phyloP scores from a whole-genome alignment of 2,113 vertebrate genomes.

The Amblyopsis rosae region DNA sequence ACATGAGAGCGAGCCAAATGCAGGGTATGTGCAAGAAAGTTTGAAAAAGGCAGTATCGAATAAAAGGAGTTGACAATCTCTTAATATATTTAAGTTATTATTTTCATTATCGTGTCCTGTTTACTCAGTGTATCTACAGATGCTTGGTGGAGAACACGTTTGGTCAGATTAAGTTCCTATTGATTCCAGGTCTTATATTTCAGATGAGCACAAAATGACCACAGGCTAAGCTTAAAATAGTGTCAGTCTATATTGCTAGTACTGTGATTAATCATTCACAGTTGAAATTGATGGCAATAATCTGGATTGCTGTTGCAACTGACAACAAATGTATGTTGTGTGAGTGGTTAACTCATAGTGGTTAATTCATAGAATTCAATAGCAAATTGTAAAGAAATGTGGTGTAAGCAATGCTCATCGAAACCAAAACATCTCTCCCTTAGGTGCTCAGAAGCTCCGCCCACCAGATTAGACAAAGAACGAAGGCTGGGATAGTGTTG shows the following conservation, averaged over 20 bases:
- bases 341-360: too few relatives aligned
- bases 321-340: conserved; percentile 8
- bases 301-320: conserved; percentile 42
- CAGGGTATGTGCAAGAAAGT: not conserved
- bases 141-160: conserved; percentile 59
- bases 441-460: too few relatives aligned
- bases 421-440: too few relatives aligned
- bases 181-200: conserved; percentile 54
- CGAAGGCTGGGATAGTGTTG: too few relatives aligned
- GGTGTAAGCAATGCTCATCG: too few relatives aligned
- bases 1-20: conserved; percentile 24
- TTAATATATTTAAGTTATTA: conserved; percentile 16
- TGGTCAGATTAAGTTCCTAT: conserved; percentile 70
- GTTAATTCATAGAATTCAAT: conserved; percentile 24
- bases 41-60: not conserved
- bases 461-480: too few relatives aligned
- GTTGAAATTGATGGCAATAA: conserved; percentile 33
- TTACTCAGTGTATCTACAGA: conserved; percentile 49
- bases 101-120: conserved; percentile 52
- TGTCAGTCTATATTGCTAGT: not conserved
- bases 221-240: conserved; percentile 18
- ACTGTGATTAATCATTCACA: conserved; percentile 36
- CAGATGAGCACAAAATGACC: conserved; percentile 44
- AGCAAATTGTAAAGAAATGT: too few relatives aligned
- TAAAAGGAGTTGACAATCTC: not conserved